Conservation (phyloP, 1,140 invertebrate genomes). For the Drosophila elegans region DNA sequence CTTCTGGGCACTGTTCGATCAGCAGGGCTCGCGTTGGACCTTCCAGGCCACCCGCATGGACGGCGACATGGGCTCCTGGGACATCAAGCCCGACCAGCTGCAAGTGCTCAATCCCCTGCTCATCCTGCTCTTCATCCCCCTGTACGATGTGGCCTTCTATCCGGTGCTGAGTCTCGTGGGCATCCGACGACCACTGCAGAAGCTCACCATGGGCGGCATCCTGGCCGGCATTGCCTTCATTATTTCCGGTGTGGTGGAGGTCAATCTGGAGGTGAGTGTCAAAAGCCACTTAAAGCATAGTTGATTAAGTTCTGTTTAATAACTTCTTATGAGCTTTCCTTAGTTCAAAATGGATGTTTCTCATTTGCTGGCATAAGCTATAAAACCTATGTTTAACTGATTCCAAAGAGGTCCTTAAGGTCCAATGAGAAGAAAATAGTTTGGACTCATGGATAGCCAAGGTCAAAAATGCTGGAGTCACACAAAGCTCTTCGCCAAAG, state of each 20-base stretch:
- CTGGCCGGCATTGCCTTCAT: slow-evolving; percentile 93
- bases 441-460: no score
- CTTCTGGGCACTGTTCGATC: slow-evolving; percentile 94
- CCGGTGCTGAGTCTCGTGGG: slow-evolving; percentile 86
- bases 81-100: slow-evolving; percentile 92
- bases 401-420: no score
- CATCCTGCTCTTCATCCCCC: slow-evolving; percentile 91
- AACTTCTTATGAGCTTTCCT: no score
- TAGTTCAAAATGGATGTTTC: no score
- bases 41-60: slow-evolving; percentile 96
- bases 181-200: slow-evolving; percentile 85
- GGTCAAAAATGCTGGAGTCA: no score
- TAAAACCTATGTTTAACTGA: no score
- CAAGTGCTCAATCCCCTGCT: slow-evolving; percentile 92
- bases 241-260: slow-evolving; percentile 94
- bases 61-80: slow-evolving; percentile 89
- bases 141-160: slow-evolving; percentile 91
- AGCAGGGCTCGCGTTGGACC: slow-evolving; percentile 97
- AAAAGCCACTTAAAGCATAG: no score
- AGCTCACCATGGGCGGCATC: slow-evolving; percentile 91
- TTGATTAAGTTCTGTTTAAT: no score
- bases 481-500: no score
- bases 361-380: no score
- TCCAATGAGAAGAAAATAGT: no score
- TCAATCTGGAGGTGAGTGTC: slow-evolving; percentile 88